Base-by-base conservation (phyloP, 37 sponge, comb jelly and placozoan genomes). In the Mnemiopsis leidyi region DNA sequence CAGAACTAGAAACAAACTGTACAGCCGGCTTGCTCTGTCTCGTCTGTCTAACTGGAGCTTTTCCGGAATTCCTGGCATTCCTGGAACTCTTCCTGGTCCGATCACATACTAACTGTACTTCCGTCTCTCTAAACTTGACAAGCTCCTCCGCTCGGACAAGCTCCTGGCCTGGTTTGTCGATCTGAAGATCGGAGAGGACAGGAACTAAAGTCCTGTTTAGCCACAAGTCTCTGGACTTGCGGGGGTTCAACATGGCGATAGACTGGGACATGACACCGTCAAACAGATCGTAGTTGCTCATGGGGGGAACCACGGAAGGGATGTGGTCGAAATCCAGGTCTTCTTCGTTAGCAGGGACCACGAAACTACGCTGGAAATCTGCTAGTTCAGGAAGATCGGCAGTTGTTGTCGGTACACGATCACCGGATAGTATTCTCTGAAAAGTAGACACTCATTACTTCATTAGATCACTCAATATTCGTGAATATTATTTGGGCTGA, bases 221-320 rank as follows among this genome's bases (percentile, higher is more conserved):
- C 82, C 82, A 79, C 37, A 79, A 29, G 1, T 79, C 82, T 0
- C 35, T 34, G 34, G 82, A 79, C 36, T 33, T 28, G 36, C 29
- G 20, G 37, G 37, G 21, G 82, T 33, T 35, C 9, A 79, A 7
- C 35, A 32, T 79, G 37, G 82, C 82, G 37, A 79, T 32, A 32
- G 82, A 79, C 7, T 79, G 23, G 2, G 82, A 35, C 82, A 79
- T 32, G 82, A 79, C 32, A 23, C 82, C 82, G 36, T 79, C 82
- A 9, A 35, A 36, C 9, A 79, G 82, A 33, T 79, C 36, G 82
- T 79, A 79, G 36, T 79, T 79, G 7, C 30, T 20, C 37, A 79
- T 32, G 37, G 82, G 82, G 5, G 82, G 82, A 79, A 79, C 36
- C 2, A 79, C 82, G 37, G 82, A 5, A 13, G 82, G 82, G 37